Evolutionary conservation across 2,888 invertebrate species (phyloP), one percentile per base, ranked within the genome.

Genomic region (Melanchra persicariae): DNA sequence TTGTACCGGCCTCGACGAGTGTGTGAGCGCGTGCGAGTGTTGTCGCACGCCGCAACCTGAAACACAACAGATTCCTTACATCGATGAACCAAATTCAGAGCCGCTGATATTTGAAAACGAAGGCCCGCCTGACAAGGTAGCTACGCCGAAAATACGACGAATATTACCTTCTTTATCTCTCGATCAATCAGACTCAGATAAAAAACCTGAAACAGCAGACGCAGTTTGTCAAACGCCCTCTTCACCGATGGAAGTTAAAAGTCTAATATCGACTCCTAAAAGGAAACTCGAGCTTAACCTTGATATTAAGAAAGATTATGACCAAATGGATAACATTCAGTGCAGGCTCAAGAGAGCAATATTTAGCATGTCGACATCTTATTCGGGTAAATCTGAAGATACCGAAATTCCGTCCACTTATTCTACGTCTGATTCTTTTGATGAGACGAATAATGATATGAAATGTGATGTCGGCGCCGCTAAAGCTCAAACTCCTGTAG

Each of bases 31-130:
- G 9, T 96, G 95, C 81, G 95, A 95, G 47, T 96, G 95, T 76
- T 96, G 95, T 74, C 95, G 95, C 68, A 92, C 93, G 43, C 95
- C 95, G 51, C 95, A 95, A 71, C 95, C 95, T 0, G 95, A 96
- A 72, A 74, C 91, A 0, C 92, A 91, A 34, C 92, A 89, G 43
- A 96, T 96, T 73, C 96, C 96, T 0, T 96, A 84, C 85, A 96
- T 96, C 61, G 96, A 96, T 85, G 96, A 95, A 70, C 95, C 95
- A 0, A 93, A 91, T 78, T 93, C 88, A 0, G 96, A 96, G 72
- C 96, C 95, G 7, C 78, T 95, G 19, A 96, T 96, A 88, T 94
- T 93, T 75, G 96, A 96, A 87, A 93, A 92, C 68, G 94, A 94
- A 65, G 86, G 87, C 24, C 84, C 89, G 1, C 86, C 89, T 2